A percentile compares a stretch with the other conserved stretches of the same genome.
Conservation (phyloP, 2,888 invertebrate species). For the Pyrochroa serraticornis region DNA sequence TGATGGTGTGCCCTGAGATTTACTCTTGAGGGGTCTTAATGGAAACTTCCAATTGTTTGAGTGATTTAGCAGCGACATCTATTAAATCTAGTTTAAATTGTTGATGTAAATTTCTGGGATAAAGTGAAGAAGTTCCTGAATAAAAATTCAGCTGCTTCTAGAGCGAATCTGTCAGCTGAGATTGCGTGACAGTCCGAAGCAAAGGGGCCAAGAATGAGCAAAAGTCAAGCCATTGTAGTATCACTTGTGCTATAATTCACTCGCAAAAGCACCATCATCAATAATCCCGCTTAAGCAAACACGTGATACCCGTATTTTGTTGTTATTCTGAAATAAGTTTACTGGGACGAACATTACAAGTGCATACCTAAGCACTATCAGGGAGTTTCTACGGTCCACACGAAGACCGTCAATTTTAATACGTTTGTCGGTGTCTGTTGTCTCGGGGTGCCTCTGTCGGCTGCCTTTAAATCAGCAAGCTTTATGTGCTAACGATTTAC, state of each 20-base stretch:
- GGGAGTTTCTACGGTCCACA: conserved; percentile 12
- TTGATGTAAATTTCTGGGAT: conserved; percentile 7
- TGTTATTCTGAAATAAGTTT: conserved; percentile 12
- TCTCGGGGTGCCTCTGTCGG: conserved; percentile 28
- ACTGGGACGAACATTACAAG: conserved; percentile 9
- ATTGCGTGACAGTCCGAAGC: conserved; percentile 15
- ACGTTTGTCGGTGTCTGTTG: conserved; percentile 25
- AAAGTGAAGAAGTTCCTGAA: conserved; percentile 11
- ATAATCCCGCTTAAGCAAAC: conserved; percentile 14
- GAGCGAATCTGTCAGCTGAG: conserved; percentile 13
- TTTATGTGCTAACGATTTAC: conserved; percentile 43
- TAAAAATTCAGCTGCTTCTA: conserved; percentile 9
- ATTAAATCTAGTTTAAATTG: conserved; percentile 2
- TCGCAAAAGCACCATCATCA: conserved; percentile 12
- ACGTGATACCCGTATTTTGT: conserved; percentile 11
- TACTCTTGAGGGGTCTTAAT: no score
- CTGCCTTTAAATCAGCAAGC: conserved; percentile 39
- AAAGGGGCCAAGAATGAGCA: conserved; percentile 5
- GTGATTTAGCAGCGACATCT: not conserved
- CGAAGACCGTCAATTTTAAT: conserved; percentile 23
- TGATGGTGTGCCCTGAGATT: no score
- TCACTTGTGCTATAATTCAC: conserved; percentile 16
- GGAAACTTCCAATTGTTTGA: no score
- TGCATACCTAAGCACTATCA: conserved; percentile 9
- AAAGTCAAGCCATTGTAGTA: conserved; percentile 15